Percentiles rank a stretch among this genome's conserved stretches.
Conservation (phyloP, 2,113 vertebrate species). For the Pleuronectes platessa region DNA sequence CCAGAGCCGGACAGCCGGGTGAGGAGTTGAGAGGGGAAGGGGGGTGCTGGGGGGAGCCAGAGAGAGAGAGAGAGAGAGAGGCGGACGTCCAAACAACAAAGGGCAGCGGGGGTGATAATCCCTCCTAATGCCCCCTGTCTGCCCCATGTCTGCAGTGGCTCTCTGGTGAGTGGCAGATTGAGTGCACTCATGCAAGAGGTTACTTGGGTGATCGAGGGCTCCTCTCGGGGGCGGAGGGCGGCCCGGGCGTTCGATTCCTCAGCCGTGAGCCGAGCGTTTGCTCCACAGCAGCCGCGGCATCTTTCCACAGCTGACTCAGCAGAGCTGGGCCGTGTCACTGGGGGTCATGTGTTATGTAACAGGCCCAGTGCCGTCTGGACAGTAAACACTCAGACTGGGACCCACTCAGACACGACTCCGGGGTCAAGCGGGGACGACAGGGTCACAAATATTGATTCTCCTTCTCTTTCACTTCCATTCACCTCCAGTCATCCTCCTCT, state of each 20-base stretch:
- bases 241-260: constrained; percentile 32
- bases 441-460: not conserved
- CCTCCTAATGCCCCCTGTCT: constrained; percentile 74
- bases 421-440: constrained; percentile 20
- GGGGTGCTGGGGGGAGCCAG: constrained; percentile 37
- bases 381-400: constrained; percentile 5
- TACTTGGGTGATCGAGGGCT: constrained; percentile 67
- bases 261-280: constrained; percentile 11
- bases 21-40: not conserved
- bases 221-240: constrained; percentile 27
- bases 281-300: constrained; percentile 16
- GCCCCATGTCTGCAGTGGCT: constrained; percentile 62
- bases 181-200: constrained; percentile 75
- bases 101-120: constrained; percentile 73
- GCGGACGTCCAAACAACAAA: constrained; percentile 59
- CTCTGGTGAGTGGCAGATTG: constrained; percentile 65
- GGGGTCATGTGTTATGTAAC: constrained; percentile 69
- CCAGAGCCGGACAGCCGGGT: constrained; percentile 33
- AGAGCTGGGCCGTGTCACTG: constrained; percentile 37
- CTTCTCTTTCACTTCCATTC: not conserved
- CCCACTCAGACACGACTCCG: constrained; percentile 10
- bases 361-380: constrained; percentile 36
- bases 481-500: too few species aligned
- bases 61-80: constrained; percentile 34
- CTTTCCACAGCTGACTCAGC: constrained; percentile 67